Percentiles rank a stretch among this genome's conserved stretches.
Evolutionary conservation across 2,888 invertebrate species (phyloP).

Genomic region (Caenorhabditis sp.): DNA sequence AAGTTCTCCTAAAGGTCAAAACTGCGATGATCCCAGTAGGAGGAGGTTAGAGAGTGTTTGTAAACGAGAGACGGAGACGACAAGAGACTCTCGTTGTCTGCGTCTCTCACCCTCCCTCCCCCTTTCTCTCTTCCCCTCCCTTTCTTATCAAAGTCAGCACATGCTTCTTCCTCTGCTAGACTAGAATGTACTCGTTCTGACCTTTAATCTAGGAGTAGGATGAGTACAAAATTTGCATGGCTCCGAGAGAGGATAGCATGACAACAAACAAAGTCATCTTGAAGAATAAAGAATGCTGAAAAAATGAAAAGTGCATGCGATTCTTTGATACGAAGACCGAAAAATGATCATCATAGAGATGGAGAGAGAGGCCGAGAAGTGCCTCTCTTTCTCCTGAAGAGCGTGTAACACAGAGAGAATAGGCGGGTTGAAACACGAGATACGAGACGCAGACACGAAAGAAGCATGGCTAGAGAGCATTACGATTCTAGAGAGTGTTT

Average conservation of each 20-base stretch:
- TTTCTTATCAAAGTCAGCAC: not conserved
- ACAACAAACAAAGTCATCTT: not conserved
- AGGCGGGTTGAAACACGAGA: slow-evolving; percentile 23
- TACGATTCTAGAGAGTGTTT: slow-evolving; percentile 1
- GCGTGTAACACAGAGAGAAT: slow-evolving; percentile 13
- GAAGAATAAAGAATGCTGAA: slow-evolving; percentile 24
- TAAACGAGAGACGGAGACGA: no score
- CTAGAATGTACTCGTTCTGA: slow-evolving; percentile 25
- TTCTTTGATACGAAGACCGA: slow-evolving; percentile 61
- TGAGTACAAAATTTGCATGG: no score
- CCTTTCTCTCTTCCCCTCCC: not conserved
- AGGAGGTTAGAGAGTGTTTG: no score
- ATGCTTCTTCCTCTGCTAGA: not conserved
- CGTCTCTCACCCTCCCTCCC: no score
- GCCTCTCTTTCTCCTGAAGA: no score
- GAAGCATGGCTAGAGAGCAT: slow-evolving; percentile 10
- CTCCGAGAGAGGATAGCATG: not conserved
- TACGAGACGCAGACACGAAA: slow-evolving; percentile 10
- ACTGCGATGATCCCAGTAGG: no score
- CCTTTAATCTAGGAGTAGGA: no score
- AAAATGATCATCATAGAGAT: slow-evolving; percentile 50
- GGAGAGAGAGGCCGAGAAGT: slow-evolving; percentile 22
- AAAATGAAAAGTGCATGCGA: slow-evolving; percentile 57
- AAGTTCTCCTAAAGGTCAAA: no score
- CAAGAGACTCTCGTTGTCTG: no score